Percentiles rank a stretch among this genome's conserved stretches.
These are phyloP conservation scores for Petrolisthes cinctipes DNA, from an alignment of 2,888 invertebrate species.

Conservation along the genomic window DNA sequence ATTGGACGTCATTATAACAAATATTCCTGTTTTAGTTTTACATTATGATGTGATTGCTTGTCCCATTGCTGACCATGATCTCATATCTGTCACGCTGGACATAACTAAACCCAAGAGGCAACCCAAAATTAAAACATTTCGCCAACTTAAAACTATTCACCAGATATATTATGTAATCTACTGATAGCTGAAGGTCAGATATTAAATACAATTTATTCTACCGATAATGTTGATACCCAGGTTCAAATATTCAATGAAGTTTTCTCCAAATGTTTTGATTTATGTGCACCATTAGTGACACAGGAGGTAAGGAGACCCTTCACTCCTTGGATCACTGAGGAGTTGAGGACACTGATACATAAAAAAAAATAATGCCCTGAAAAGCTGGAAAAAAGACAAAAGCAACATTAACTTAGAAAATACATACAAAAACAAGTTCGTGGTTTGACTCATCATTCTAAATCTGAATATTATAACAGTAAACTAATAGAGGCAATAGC, in stretches of 20 bases:
- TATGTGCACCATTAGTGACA: neutral
- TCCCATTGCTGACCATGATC: neutral
- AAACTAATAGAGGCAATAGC: neutral
- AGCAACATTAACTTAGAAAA: too few species aligned
- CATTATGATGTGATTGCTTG: neutral
- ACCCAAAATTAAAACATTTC: neutral
- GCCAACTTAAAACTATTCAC: neutral
- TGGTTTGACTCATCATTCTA: neutral
- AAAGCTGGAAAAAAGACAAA: neutral
- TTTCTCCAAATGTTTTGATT: neutral
- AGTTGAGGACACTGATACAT: neutral
- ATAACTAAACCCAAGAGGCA: too few species aligned
- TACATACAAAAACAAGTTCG: neutral
- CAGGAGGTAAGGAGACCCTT: too few species aligned
- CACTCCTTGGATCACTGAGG: neutral
- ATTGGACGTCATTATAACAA: neutral
- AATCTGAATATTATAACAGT: neutral
- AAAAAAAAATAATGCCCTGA: neutral
- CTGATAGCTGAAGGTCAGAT: neutral
- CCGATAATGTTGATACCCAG: neutral
- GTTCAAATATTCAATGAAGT: neutral
- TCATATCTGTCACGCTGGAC: too few species aligned
- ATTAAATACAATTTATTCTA: neutral
- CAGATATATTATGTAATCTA: neutral
- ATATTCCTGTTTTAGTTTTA: neutral